These are phyloP conservation scores for Brevimyrus niger DNA, from an alignment of 2,113 vertebrate species.

Conservation along the genomic window DNA sequence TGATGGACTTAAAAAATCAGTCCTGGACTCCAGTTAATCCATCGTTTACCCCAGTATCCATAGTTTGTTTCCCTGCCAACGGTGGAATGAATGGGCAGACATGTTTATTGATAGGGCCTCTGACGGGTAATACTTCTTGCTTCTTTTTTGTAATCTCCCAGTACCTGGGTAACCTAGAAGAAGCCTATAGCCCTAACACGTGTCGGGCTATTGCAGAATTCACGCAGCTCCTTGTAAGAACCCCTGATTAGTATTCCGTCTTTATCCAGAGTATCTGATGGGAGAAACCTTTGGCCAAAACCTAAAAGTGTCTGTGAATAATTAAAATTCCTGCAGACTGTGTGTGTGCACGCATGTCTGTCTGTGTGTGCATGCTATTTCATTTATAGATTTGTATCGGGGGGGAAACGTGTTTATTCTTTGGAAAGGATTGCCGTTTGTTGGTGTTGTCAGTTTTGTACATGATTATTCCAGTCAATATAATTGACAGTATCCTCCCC, in stretches of 20 bases:
- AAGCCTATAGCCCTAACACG: not conserved
- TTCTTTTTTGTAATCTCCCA: not conserved
- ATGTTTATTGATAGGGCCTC: not conserved
- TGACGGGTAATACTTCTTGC: not conserved
- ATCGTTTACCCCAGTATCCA: not conserved
- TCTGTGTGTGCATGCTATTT: not conserved
- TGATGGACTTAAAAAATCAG: not conserved
- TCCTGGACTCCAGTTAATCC: conserved; percentile 3
- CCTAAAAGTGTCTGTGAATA: not conserved
- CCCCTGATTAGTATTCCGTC: not conserved
- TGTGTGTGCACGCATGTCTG: not conserved
- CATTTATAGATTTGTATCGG: not conserved
- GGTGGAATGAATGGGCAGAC: not conserved
- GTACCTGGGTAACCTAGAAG: not conserved
- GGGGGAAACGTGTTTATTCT: not conserved
- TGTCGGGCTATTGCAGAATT: not conserved
- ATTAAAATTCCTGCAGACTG: not conserved
- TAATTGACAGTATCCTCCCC: not conserved
- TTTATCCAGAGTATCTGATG: not conserved
- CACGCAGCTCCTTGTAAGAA: not conserved
- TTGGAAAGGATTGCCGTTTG: not conserved
- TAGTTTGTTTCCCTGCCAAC: not conserved
- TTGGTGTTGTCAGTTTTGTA: not conserved
- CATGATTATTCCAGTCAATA: conserved; percentile 3
- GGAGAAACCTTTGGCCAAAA: not conserved